phyloP scores from a whole-genome alignment of 2,888 invertebrate genomes.

The Graphium colonna region DNA sequence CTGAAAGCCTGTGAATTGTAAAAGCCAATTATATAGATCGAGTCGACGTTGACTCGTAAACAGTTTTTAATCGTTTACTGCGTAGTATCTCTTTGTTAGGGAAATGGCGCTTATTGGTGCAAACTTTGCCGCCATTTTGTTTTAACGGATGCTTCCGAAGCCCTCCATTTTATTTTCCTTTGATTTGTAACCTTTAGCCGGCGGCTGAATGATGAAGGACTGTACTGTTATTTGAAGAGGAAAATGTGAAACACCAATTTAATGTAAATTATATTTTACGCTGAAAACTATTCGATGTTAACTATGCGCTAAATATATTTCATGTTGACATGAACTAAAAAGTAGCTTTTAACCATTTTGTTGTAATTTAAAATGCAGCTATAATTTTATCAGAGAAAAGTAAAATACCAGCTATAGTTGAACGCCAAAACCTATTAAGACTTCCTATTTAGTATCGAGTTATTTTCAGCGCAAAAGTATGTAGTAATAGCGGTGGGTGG shows the following conservation, averaged over 20 bases:
- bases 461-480: neutral
- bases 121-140: too few species aligned
- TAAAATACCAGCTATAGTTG: too few species aligned
- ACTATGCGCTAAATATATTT: too few species aligned
- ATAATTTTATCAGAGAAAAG: too few species aligned
- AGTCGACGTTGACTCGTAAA: neutral
- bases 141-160: conserved; percentile 37
- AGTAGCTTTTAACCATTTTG: too few species aligned
- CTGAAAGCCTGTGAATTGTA: neutral
- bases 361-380: too few species aligned
- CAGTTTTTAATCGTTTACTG: neutral
- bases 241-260: neutral
- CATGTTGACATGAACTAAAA: too few species aligned
- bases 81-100: neutral
- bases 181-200: conserved; percentile 12
- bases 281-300: neutral
- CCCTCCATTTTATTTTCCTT: conserved; percentile 40
- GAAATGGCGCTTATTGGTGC: neutral
- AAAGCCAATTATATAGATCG: neutral
- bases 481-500: too few species aligned
- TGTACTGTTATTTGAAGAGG: too few species aligned
- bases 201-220: conserved; percentile 37
- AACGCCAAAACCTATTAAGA: too few species aligned
- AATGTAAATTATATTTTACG: neutral
- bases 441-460: neutral